A percentile compares a stretch with the other conserved stretches of the same genome.
Evolutionary conservation across 2,113 vertebrate genomes (phyloP).

Genomic region (Prionailurus bengalensis): DNA sequence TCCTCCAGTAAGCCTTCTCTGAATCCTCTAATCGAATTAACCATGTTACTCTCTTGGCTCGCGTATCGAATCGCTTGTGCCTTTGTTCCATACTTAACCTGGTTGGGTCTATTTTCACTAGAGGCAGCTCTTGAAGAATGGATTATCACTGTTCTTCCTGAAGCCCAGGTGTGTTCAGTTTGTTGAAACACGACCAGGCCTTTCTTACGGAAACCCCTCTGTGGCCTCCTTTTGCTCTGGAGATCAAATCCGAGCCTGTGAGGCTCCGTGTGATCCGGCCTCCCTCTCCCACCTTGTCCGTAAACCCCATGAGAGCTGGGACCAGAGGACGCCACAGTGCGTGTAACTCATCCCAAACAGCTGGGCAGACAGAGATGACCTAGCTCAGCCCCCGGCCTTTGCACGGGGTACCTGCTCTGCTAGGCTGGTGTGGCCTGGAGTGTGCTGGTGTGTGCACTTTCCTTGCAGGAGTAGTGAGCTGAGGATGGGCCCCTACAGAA

Average conservation of each 20-base stretch:
- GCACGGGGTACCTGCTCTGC: rapidly evolving
- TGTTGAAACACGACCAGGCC: neutral
- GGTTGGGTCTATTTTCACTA: neutral
- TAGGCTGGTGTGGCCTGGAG: neutral
- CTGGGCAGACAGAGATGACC: neutral
- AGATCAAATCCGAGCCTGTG: neutral
- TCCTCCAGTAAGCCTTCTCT: neutral
- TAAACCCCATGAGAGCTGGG: neutral
- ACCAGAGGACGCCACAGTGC: neutral
- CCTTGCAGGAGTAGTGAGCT: neutral
- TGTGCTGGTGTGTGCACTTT: neutral
- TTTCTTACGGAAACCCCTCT: neutral
- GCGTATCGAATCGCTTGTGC: neutral
- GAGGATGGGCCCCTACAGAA: neutral
- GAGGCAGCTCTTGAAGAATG: neutral
- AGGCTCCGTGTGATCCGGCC: rapidly evolving
- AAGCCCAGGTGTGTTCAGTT: neutral
- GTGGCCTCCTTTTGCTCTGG: neutral
- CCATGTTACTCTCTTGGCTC: neutral
- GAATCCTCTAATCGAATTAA: neutral
- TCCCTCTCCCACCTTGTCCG: neutral
- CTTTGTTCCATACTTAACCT: neutral
- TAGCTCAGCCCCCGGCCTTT: neutral
- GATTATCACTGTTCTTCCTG: neutral
- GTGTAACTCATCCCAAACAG: neutral